These are phyloP conservation scores for Hoplodrina blanda DNA, from an alignment of 2,888 invertebrate species.

Conservation along the genomic window DNA sequence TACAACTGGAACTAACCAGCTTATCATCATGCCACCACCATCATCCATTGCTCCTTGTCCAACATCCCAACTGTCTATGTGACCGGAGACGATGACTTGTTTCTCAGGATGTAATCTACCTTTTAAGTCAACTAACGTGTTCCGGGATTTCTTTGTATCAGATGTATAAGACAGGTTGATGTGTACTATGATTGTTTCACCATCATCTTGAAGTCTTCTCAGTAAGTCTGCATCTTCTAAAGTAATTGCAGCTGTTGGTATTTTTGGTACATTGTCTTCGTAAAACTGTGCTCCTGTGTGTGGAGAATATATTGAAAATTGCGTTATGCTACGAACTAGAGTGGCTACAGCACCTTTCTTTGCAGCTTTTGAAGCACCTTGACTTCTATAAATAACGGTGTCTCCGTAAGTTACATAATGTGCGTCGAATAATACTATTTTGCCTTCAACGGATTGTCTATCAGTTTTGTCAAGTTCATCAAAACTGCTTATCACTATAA, in stretches of 20 bases:
- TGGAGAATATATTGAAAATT: conserved; percentile 93
- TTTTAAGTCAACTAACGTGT: conserved; percentile 92
- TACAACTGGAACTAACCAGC: conserved; percentile 93
- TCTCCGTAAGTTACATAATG: conserved; percentile 91
- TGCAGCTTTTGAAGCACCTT: conserved; percentile 92
- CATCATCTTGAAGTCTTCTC: conserved; percentile 90
- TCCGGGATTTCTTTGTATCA: conserved; percentile 91
- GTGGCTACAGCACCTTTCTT: conserved; percentile 94
- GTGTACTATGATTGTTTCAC: conserved; percentile 80
- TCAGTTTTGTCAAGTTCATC: conserved; percentile 91
- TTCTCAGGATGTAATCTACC: conserved; percentile 86
- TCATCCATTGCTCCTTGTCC: conserved; percentile 98
- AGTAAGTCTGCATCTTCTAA: conserved; percentile 94
- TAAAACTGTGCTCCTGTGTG: conserved; percentile 94
- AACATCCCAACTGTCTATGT: conserved; percentile 97
- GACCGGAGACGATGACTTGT: conserved; percentile 95
- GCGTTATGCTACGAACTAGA: conserved; percentile 93
- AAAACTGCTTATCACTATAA: conserved; percentile 93
- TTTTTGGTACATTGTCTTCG: conserved; percentile 89
- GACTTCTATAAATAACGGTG: conserved; percentile 92
- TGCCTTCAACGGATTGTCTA: conserved; percentile 89
- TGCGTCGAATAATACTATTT: conserved; percentile 95
- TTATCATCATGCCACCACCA: conserved; percentile 95
- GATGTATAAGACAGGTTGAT: conserved; percentile 92
- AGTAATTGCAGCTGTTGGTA: conserved; percentile 94